Base-by-base conservation (phyloP, 2,797 vertebrate species). In the Aplochiton taeniatus region DNA sequence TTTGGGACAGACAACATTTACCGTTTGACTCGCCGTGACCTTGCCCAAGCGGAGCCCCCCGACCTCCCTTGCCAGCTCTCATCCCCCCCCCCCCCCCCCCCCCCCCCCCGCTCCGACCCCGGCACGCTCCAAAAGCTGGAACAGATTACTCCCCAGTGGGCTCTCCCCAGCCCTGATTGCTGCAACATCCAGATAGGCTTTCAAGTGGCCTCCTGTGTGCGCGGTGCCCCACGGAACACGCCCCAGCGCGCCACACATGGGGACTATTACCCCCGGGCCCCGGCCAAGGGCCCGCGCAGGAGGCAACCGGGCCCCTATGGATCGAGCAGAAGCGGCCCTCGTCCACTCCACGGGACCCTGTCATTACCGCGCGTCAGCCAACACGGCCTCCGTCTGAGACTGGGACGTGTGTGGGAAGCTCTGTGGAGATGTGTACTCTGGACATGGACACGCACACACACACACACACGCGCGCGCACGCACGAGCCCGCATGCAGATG, bases 151-250 rank as follows among this genome's bases (percentile, higher is more conserved):
- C 85, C 87, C 87, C 86, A 80, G 86, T 83, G 88, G 83, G 81
- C 85, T 84, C 84, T 82, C 89, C 88, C 82, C 80, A 80, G 82
- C 82, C 86, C 84, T 89, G 87, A 92, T 92, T 93, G 89, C 89
- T 80, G 85, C 86, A 85, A 83, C 89, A 89, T 90, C 83, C 85
- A 87, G 83, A 88, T 88, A 89, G 84, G 80, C 89, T 92, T 91
- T 92, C 88, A 91, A 90, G 90, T 90, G 89, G 87, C 90, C 89
- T 88, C 87, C 80, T 87, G 88, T 86, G 87, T 85, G 80, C 63
- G 74, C 80, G 67, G 64, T 61, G 82, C 85, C 89, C 78, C 82
- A 83, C 87, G 88, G 88, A 84, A 88, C 82, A 82, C 70, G 68
- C 85, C 88, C 82, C 75, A 54, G 82, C 61, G 63, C 71, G 68